Evolutionary conservation across 2,113 vertebrate genomes (phyloP), one percentile per base, ranked within the genome.

Genomic region (Cottus gobio): DNA sequence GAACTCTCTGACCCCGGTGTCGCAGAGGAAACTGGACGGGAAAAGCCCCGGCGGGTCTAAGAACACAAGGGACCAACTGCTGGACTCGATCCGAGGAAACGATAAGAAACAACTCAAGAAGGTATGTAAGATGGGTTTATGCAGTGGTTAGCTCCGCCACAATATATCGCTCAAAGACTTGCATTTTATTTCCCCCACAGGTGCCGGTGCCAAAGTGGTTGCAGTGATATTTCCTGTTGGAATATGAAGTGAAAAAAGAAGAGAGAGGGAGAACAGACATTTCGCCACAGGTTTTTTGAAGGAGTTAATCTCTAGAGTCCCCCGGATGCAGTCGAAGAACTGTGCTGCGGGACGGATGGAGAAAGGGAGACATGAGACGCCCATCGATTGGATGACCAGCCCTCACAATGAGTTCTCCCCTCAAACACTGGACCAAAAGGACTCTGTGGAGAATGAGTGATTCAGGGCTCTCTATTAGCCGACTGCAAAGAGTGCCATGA

Each of bases 21-120:
- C 96, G 0, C 95, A 96, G 86, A 96, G 97, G 90, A 98, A 96
- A 87, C n/a, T 96, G 93, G 96, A 96, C 26, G 96, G 96, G 65
- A 95, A 93, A 0, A 89, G 95, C 71, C 95, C 94, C 0, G 77
- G 85, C 0, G 95, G 95, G 69, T 93, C 96, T 84, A 96, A 96
- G 93, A 99, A 98, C 93, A 96, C 97, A 0, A 95, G 98, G 75
- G 98, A 99, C 94, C 97, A 99, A 93, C 95, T 99, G 60, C 92
- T 99, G 54, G 97, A 96, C 0, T 98, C 98, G 24, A 99, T 99
- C 92, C 96, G 98, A 77, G 95, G 94, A 85, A 97, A 90, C 94
- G 95, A 96, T 83, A 84, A 94, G n/a, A 96, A 96, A 90, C 94
- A 96, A 84, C 96, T 99, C 82, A 99, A 97, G 93, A 99, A 99